Evolutionary conservation across 2,888 invertebrate species (phyloP), one percentile per base, ranked within the genome.

Genomic region (Polydrusus cervinus): DNA sequence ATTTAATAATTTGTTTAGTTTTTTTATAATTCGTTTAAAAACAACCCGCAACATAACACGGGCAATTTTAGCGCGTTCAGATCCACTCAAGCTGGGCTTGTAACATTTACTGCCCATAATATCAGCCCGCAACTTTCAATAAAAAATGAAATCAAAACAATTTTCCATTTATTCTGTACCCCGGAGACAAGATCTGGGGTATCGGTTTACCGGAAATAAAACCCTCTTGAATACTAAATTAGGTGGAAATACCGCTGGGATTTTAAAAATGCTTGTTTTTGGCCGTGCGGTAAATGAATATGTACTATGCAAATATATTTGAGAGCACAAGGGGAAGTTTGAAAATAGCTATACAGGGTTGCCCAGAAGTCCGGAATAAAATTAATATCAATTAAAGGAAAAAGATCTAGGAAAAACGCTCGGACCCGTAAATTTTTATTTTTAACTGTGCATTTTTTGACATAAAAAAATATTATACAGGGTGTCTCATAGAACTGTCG

Each of bases 181-280:
- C 30, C 30, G n/a, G 53, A n/a, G 30, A 11, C 0, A 53, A 13
- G 25, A 25, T 53, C 11, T n/a, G 2, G 53, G 53, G 53, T 30
- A 53, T 30, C 1, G 25, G 25, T 53, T 53, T 53, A 53, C 53
- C 30, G 53, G 30, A 53, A 30, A 53, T 53, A 30, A 53, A 53
- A 53, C 53, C 53, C 53, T n/a, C 53, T 53, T 53, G 30, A 53
- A 25, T 53, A 53, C 25, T 53, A 30, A 53, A 53, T 53, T 53
- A 53, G 30, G 25, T 53, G n/a, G 47, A 47, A 47, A 47, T 8
- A 16, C 16, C 16, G 16, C 6, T n/a, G 43, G 43, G n/a, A 43
- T 43, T 40, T 47, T 47, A 47, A 47, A 47, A 47, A 47, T 47
- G 2, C 47, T 9, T 16, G 47, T 8, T 47, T 47, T 47, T 13